A percentile compares a stretch with the other conserved stretches of the same genome.
phyloP scores from a whole-genome alignment of 2,888 invertebrate species.

The Phymatocera aterrima region DNA sequence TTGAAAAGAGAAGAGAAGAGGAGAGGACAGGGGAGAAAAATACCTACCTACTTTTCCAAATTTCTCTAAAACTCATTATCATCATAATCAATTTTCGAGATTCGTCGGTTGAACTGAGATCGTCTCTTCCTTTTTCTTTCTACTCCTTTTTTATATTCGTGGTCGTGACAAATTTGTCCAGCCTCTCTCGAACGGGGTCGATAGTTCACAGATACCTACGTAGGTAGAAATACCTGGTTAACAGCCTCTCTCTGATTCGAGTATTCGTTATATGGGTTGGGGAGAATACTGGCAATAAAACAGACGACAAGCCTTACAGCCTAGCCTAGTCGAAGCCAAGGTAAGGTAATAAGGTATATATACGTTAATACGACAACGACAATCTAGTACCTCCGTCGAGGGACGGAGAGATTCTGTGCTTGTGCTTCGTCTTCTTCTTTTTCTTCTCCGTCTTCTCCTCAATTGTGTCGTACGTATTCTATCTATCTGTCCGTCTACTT shows the following conservation, averaged over 20 bases:
- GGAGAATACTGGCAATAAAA: constrained; percentile 11
- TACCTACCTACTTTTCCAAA: no score
- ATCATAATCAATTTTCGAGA: no score
- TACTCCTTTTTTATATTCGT: not conserved
- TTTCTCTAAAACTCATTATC: no score
- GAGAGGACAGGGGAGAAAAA: no score
- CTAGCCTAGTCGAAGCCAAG: no score
- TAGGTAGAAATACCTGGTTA: not conserved
- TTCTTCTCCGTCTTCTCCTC: no score
- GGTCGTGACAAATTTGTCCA: not conserved
- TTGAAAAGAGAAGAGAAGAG: no score
- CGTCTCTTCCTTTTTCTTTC: no score
- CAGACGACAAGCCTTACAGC: not conserved
- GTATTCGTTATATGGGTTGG: constrained; percentile 5
- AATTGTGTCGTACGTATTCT: no score
- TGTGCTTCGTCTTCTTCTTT: not conserved
- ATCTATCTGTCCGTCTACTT: not conserved
- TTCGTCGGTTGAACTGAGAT: no score
- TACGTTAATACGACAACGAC: not conserved
- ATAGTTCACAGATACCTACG: constrained; percentile 11
- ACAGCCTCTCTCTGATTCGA: not conserved
- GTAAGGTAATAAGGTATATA: not conserved
- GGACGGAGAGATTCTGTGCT: not conserved
- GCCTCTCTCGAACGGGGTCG: constrained; percentile 4
- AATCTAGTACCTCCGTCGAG: not conserved